Evolutionary conservation across 2,888 invertebrate species (phyloP).

Genomic region (Adineta ricciae): DNA sequence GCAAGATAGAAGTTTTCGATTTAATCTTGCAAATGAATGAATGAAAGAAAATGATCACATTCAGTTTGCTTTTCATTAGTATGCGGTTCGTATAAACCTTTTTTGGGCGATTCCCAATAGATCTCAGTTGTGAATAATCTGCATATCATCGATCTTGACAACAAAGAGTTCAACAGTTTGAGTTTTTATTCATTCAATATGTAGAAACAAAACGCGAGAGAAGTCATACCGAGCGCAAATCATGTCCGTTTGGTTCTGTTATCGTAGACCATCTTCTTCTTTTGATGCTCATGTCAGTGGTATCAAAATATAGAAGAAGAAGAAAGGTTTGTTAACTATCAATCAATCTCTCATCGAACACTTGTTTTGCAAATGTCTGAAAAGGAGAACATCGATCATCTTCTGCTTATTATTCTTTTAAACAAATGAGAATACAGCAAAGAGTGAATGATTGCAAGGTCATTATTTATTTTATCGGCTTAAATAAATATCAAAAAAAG

Average conservation of each 20-base stretch:
- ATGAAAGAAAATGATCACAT: neutral
- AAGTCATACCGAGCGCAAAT: neutral
- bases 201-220: neutral
- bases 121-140: neutral
- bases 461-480: neutral
- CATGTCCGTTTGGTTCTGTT: neutral
- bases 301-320: neutral
- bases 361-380: neutral
- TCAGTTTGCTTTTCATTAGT: neutral
- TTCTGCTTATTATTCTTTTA: neutral
- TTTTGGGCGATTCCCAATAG: neutral
- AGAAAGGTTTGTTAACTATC: neutral
- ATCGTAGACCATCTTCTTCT: neutral
- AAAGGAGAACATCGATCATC: neutral
- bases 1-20: neutral
- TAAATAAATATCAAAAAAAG: neutral
- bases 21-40: neutral
- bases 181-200: too few species aligned
- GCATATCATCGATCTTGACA: neutral
- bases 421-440: neutral
- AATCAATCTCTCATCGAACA: neutral
- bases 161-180: neutral
- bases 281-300: neutral
- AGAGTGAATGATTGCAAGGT: neutral
- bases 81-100: neutral